Evolutionary conservation across 2,797 vertebrate genomes (phyloP).

Genomic region (Selene dorsalis): DNA sequence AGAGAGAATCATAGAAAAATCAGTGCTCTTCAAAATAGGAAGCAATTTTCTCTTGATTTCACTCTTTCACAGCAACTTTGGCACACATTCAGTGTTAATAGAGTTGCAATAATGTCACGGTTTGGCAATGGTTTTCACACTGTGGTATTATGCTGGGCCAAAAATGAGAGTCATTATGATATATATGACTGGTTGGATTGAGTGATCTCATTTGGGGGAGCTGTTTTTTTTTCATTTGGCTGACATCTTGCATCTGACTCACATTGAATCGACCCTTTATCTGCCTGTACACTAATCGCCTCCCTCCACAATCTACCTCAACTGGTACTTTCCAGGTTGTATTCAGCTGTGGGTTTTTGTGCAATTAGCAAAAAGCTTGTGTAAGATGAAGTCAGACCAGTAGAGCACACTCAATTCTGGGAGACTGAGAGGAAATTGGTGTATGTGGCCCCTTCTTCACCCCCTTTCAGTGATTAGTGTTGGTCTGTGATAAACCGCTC

Average conservation of each 20-base stretch:
- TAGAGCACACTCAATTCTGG: too few relatives aligned
- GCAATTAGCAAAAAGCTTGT: background rate
- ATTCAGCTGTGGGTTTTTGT: background rate
- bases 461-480: background rate
- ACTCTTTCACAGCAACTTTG: conserved; percentile 51
- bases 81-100: conserved; percentile 40
- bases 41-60: conserved; percentile 83
- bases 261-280: background rate
- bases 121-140: conserved; percentile 23
- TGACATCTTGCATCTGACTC: conserved; percentile 4
- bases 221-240: conserved; percentile 17
- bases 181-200: background rate
- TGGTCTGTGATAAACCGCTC: background rate
- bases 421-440: too few relatives aligned
- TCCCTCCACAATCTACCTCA: background rate
- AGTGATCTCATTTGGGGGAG: background rate
- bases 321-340: background rate
- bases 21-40: conserved; percentile 83
- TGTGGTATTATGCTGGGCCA: conserved; percentile 6
- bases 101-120: conserved; percentile 35
- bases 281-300: background rate
- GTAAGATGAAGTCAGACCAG: background rate
- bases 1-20: conserved; percentile 78
- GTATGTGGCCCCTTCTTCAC: too few relatives aligned
- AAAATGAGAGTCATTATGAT: conserved; percentile 11